A percentile compares a stretch with the other conserved stretches of the same genome.
Evolutionary conservation across 2,888 invertebrate genomes (phyloP).

Genomic region (Linnaemya vulpina): DNA sequence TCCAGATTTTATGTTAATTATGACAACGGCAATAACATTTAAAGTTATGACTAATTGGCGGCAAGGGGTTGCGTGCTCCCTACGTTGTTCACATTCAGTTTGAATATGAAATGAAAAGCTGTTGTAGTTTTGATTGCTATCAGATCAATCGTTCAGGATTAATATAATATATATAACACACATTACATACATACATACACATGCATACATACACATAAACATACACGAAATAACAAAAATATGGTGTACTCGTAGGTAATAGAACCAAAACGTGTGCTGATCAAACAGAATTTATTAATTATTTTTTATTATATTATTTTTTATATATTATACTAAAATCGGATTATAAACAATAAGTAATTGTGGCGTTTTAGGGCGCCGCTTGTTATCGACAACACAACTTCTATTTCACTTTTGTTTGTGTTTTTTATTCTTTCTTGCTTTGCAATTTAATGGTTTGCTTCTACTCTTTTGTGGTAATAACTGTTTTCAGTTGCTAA

Average conservation of each 20-base stretch:
- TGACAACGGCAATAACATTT: too few relatives aligned
- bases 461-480: background rate
- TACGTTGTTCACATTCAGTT: background rate
- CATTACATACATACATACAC: background rate
- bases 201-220: background rate
- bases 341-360: conserved; percentile 12
- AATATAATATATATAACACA: too few relatives aligned
- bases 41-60: background rate
- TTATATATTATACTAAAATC: too few relatives aligned
- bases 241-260: background rate
- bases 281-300: conserved; percentile 17
- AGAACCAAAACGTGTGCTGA: conserved; percentile 3
- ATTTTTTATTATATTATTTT: conserved; percentile 40
- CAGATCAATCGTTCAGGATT: conserved; percentile 5
- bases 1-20: too few relatives aligned
- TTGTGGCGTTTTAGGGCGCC: conserved; percentile 29
- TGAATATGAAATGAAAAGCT: background rate
- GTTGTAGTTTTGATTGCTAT: conserved; percentile 27
- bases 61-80: background rate
- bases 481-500: conserved; percentile 9
- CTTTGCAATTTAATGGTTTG: background rate
- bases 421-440: background rate
- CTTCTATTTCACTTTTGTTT: background rate
- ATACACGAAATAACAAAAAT: too few relatives aligned
- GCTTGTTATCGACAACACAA: conserved; percentile 44